Conservation (phyloP, 53 echinoderm and acorn worm genomes). For the Paelopatides confundens region DNA sequence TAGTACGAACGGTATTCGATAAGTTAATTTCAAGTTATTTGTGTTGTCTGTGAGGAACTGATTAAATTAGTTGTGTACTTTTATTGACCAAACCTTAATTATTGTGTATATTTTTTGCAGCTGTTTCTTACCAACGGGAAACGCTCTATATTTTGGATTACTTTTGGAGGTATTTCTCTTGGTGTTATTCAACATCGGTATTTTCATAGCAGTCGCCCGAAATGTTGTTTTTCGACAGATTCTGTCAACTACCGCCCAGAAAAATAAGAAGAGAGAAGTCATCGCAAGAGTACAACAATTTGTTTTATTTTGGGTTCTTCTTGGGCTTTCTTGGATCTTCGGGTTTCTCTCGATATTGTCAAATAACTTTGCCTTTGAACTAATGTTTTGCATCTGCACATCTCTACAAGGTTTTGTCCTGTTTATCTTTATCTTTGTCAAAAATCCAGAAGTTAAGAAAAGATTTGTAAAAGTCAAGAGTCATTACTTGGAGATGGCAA, state of each 20-base stretch:
- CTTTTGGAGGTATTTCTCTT: neutral
- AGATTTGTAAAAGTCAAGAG: neutral
- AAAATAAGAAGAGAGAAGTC: neutral
- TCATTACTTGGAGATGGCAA: no score
- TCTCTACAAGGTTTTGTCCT: conserved; percentile 2
- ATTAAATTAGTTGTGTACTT: no score
- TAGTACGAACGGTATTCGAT: no score
- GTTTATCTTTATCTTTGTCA: neutral
- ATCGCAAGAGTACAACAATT: conserved; percentile 6
- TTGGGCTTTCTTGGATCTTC: conserved; percentile 14
- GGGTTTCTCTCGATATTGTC: neutral
- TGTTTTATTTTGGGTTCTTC: neutral
- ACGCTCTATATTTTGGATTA: neutral
- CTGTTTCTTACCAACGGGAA: neutral
- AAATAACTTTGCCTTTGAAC: neutral
- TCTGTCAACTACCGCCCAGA: neutral
- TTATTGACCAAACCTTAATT: no score
- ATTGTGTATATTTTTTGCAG: no score
- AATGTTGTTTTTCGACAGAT: neutral
- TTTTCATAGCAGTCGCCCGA: neutral
- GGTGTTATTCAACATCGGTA: neutral
- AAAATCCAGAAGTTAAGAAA: neutral
- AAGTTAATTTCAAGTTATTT: no score
- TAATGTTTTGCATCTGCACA: neutral
- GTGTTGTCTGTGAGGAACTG: no score